These are phyloP conservation scores for Eolophus roseicapilla DNA, from an alignment of 2,113 vertebrate genomes.

Conservation along the genomic window DNA sequence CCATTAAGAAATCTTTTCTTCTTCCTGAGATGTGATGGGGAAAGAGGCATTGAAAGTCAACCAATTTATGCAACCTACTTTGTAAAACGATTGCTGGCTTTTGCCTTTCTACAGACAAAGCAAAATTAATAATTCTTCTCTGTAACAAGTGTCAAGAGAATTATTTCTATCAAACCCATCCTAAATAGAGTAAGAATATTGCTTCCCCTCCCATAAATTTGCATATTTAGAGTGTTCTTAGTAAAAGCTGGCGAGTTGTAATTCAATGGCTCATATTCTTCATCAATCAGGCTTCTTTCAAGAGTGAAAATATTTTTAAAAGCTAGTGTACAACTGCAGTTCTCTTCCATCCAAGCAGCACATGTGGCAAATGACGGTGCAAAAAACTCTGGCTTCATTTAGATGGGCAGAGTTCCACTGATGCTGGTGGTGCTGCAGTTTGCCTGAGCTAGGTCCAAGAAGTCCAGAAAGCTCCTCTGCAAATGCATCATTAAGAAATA, in stretches of 20 bases:
- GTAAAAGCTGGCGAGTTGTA: neutral
- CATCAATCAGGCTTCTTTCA: constrained; percentile 36
- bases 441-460: neutral
- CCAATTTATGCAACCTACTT: constrained; percentile 9
- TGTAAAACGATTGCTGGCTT: constrained; percentile 16
- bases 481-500: neutral
- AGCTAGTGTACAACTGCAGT: neutral
- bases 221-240: constrained; percentile 21
- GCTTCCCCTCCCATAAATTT: constrained; percentile 14
- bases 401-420: neutral
- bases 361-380: neutral
- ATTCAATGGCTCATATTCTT: constrained; percentile 12
- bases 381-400: neutral
- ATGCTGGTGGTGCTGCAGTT: neutral
- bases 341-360: neutral
- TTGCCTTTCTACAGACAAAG: constrained; percentile 41
- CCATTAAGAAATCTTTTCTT: constrained; percentile 27
- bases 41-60: constrained; percentile 7
- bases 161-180: constrained; percentile 21
- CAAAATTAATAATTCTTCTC: constrained; percentile 35
- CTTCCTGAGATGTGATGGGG: neutral
- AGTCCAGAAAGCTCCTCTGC: neutral
- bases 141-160: constrained; percentile 28
- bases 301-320: constrained; percentile 32
- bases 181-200: constrained; percentile 28